A percentile compares a stretch with the other conserved stretches of the same genome.
phyloP scores from a whole-genome alignment of 1,140 invertebrate genomes.

The Hesperophylax magnus region DNA sequence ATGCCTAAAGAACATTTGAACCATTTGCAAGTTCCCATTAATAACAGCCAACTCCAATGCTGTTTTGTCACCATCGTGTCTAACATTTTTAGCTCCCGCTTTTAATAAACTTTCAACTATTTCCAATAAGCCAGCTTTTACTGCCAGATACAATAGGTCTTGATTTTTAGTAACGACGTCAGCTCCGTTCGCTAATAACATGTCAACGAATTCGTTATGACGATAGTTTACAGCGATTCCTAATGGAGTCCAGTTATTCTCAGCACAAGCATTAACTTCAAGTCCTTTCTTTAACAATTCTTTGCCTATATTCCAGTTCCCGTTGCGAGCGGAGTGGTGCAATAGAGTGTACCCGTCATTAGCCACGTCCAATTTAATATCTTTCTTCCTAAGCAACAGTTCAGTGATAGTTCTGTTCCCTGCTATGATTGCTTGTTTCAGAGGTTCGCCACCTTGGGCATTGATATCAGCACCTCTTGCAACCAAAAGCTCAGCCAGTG shows the following conservation, averaged over 20 bases:
- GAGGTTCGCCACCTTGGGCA: neutral
- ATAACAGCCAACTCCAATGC: neutral
- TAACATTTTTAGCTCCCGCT: neutral
- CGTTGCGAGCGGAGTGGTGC: neutral
- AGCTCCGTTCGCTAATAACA: slow-evolving; percentile 1
- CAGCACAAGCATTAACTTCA: neutral
- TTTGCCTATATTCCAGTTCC: neutral
- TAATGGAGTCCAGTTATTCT: neutral
- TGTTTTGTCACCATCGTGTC: neutral
- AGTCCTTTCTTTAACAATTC: neutral
- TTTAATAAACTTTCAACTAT: neutral
- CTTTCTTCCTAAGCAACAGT: neutral
- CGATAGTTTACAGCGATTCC: neutral
- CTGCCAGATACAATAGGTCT: neutral
- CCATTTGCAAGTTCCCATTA: neutral
- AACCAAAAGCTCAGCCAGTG: neutral
- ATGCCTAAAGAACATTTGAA: neutral
- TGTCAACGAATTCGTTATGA: neutral
- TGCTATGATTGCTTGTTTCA: neutral
- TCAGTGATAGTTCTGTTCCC: neutral
- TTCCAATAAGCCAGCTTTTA: neutral
- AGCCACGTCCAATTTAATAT: neutral
- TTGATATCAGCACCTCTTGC: neutral
- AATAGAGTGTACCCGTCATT: neutral
- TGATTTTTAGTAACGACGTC: neutral